Conservation (phyloP, 1,140 invertebrate species). For the Anoplolepis gracilipes region DNA sequence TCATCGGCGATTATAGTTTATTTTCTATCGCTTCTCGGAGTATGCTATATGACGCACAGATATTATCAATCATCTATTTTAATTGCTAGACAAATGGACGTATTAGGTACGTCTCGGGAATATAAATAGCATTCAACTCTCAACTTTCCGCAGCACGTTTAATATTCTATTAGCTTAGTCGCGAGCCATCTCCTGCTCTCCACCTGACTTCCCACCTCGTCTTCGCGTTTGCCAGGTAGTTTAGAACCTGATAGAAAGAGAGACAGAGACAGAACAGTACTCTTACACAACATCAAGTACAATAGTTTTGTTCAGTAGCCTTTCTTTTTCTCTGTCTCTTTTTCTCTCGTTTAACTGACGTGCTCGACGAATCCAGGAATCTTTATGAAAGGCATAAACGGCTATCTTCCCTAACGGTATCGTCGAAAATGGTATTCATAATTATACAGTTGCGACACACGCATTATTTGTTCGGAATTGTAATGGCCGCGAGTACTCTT, state of each 20-base stretch:
- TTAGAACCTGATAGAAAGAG: slow-evolving; percentile 18
- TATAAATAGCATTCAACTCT: slow-evolving; percentile 70
- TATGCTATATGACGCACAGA: slow-evolving; percentile 56
- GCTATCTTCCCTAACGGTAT: slow-evolving; percentile 75
- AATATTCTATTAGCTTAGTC: slow-evolving; percentile 77
- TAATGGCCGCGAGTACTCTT: slow-evolving; percentile 70
- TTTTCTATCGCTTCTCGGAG: slow-evolving; percentile 70
- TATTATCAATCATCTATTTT: slow-evolving; percentile 80
- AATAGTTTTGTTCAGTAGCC: slow-evolving; percentile 64
- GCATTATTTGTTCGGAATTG: slow-evolving; percentile 80
- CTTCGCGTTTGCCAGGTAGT: slow-evolving; percentile 24
- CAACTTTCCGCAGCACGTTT: slow-evolving; percentile 54
- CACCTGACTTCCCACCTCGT: not conserved
- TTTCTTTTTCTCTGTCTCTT: not conserved
- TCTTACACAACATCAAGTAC: slow-evolving; percentile 65
- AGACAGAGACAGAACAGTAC: not conserved
- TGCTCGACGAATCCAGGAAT: slow-evolving; percentile 73
- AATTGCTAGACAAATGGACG: slow-evolving; percentile 81
- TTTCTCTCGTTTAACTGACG: not conserved
- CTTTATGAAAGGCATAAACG: slow-evolving; percentile 78
- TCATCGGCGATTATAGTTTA: slow-evolving; percentile 30
- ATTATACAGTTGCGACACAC: slow-evolving; percentile 79
- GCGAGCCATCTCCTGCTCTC: slow-evolving; percentile 15
- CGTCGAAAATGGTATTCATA: slow-evolving; percentile 78
- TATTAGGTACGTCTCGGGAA: slow-evolving; percentile 75